Base-by-base conservation (phyloP, 2,797 vertebrate species). In the Ibycter americanus region DNA sequence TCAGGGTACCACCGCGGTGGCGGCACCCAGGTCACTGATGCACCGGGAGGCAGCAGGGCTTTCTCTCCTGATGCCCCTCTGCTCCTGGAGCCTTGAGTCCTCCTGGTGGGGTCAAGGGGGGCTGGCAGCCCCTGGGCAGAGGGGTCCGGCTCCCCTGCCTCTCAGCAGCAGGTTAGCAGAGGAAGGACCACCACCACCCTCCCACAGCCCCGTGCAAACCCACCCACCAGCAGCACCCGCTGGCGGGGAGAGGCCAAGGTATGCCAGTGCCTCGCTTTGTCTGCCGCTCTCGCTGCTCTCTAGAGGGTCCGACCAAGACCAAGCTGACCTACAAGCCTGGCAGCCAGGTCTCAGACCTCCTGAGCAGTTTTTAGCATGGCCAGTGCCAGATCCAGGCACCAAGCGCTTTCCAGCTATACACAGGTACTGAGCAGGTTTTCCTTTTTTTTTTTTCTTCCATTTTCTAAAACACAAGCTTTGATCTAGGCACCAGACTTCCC, bases 61-160 rank as follows among this genome's bases (percentile, higher is more conserved):
- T 23, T 31, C 38, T 67, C 40, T 52, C 67, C 18, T 15, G 34
- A 25, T 13, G 29, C 6, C 26, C 15, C 25, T 16, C n/a, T 70
- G 8, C 12, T 18, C 22, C 8, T 1, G 2, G 21, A 26, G 47
- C 55, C 55, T 7, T 6, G 21, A 52, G 19, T 29, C 5, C 47
- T 32, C 36, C 31, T 1, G 0, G 31, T 0, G 0, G 22, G 26
- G 13, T 47, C 40, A 49, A 12, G 40, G 29, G 10, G 4, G 16
- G 19, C 47, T 54, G 23, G 38, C 56, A 36, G 8, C 11, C 22
- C 58, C 15, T 23, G 38, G 32, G 61, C 2, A 2, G 31, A 36
- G 40, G 22, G 22, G 8, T 29, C 32, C 42, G 20, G 46, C 32
- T 29, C 34, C 59, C 19, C 58, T 5, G 1, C 27, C 32, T 32